Evolutionary conservation across 1,140 invertebrate genomes (phyloP).

Genomic region (Sesamia nonagrioides): DNA sequence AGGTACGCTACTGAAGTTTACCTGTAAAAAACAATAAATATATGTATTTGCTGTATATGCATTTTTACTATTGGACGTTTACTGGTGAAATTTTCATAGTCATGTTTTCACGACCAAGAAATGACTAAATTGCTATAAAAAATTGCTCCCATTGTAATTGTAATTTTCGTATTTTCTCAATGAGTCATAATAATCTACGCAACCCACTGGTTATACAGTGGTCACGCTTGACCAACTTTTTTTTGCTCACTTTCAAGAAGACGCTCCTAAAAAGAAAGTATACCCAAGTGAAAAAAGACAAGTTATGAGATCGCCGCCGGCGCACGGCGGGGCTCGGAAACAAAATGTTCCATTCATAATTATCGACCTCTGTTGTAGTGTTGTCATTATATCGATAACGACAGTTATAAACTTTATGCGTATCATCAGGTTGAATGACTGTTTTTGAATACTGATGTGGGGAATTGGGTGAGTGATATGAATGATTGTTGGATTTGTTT

Average conservation of each 20-base stretch:
- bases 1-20: too few species aligned
- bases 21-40: too few species aligned
- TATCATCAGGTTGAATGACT: constrained; percentile 33
- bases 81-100: too few species aligned
- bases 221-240: constrained; percentile 41
- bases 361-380: constrained; percentile 67
- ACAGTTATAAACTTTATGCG: constrained; percentile 23
- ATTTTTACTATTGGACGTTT: too few species aligned
- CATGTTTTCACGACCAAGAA: too few species aligned
- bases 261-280: constrained; percentile 79
- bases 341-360: constrained; percentile 78
- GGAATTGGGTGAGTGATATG: constrained; percentile 25
- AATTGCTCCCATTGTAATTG: too few species aligned
- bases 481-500: constrained; percentile 51
- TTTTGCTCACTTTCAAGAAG: constrained; percentile 76
- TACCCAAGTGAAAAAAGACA: constrained; percentile 67
- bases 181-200: not conserved
- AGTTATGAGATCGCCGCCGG: constrained; percentile 67
- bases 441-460: constrained; percentile 11
- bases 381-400: constrained; percentile 68
- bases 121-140: too few species aligned
- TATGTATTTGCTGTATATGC: too few species aligned
- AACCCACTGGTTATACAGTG: constrained; percentile 1
- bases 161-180: too few species aligned
- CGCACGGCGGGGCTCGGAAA: constrained; percentile 67